phyloP scores from a whole-genome alignment of 1,140 invertebrate species.

The Macrosteles quadrilineatus region DNA sequence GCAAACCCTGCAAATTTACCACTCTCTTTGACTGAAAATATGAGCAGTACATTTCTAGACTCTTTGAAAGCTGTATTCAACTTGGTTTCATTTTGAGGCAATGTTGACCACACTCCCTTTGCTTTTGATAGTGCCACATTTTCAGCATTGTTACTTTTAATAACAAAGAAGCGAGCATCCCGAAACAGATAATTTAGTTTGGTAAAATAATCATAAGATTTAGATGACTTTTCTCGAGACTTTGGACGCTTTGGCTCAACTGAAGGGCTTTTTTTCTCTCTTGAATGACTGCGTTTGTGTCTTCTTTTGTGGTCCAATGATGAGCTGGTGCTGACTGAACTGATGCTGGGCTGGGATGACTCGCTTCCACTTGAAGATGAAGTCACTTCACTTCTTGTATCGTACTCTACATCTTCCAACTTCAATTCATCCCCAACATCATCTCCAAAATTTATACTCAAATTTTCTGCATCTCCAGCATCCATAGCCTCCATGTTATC shows the following conservation, averaged over 20 bases:
- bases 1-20: constrained; percentile 94
- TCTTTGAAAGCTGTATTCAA: constrained; percentile 92
- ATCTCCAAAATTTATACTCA: constrained; percentile 33
- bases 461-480: constrained; percentile 28
- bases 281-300: constrained; percentile 52
- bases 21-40: constrained; percentile 98
- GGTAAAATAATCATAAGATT: constrained; percentile 81
- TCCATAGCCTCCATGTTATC: constrained; percentile 36
- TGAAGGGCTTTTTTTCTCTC: constrained; percentile 53
- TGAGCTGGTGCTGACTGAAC: constrained; percentile 64
- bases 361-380: constrained; percentile 63
- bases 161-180: constrained; percentile 94
- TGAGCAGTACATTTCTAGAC: constrained; percentile 89
- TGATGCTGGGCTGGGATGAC: constrained; percentile 70
- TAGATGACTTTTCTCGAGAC: constrained; percentile 59
- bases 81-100: constrained; percentile 95
- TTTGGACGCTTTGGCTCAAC: constrained; percentile 54
- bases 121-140: constrained; percentile 94
- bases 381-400: constrained; percentile 75
- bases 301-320: constrained; percentile 56
- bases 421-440: constrained; percentile 37
- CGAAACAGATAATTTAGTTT: constrained; percentile 94
- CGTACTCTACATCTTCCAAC: constrained; percentile 51
- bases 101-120: constrained; percentile 96
- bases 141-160: constrained; percentile 97